Evolutionary conservation across 2,113 vertebrate species (phyloP).

Genomic region (Pomatostomus ruficeps): DNA sequence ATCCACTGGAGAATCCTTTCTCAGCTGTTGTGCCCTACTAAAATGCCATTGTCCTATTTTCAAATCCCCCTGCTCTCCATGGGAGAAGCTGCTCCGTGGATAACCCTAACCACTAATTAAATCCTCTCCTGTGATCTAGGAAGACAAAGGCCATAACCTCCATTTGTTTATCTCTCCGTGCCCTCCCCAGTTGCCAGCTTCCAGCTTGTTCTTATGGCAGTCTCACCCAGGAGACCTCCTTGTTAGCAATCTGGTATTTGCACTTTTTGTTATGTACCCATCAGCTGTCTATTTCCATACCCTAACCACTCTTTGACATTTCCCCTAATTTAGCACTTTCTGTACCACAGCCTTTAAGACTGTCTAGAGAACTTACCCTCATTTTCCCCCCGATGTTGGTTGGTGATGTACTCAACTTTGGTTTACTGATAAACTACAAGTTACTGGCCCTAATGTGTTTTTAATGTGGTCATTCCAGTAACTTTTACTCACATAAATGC

Average conservation of each 20-base stretch:
- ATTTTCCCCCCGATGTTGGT: not conserved
- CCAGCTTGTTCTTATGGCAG: not conserved
- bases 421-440: not conserved
- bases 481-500: not conserved
- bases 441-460: not conserved
- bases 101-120: not conserved
- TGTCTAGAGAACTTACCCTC: not conserved
- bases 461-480: not conserved
- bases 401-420: not conserved
- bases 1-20: not conserved
- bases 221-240: not conserved
- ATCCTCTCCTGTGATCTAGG: not conserved
- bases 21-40: not conserved
- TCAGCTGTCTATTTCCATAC: not conserved
- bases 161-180: not conserved
- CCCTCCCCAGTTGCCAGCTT: not conserved
- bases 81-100: not conserved
- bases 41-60: not conserved
- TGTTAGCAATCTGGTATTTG: not conserved
- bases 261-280: not conserved
- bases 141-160: not conserved
- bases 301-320: not conserved
- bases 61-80: not conserved
- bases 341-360: not conserved
- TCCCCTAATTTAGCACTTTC: not conserved